A percentile compares a stretch with the other conserved stretches of the same genome.
Evolutionary conservation across 2,113 vertebrate species (phyloP).

Genomic region (Calyptomena viridis): DNA sequence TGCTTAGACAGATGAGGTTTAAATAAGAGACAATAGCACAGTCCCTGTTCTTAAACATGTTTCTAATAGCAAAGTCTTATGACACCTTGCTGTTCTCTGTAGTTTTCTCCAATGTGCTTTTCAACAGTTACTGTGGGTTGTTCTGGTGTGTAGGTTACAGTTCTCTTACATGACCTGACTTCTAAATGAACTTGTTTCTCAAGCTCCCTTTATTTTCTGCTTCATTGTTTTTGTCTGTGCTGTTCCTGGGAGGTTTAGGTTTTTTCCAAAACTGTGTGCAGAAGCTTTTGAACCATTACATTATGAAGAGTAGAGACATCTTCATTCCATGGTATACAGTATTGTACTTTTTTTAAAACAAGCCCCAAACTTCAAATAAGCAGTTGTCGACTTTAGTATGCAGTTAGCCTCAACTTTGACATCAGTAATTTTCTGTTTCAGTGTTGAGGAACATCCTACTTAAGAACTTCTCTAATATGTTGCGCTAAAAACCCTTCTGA

Average conservation of each 20-base stretch:
- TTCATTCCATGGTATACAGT: neutral
- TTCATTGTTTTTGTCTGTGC: neutral
- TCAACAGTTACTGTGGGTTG: neutral
- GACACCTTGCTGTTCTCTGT: rapidly evolving
- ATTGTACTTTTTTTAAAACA: neutral
- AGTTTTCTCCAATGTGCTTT: neutral
- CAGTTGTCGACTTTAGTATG: neutral
- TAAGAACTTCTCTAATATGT: neutral
- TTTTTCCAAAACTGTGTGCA: neutral
- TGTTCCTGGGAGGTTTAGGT: neutral
- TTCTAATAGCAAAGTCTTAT: neutral
- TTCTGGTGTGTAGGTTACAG: neutral
- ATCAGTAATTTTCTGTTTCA: neutral
- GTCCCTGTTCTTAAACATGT: neutral
- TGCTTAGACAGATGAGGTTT: neutral
- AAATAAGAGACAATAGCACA: neutral
- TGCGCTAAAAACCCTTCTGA: neutral
- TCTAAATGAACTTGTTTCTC: neutral
- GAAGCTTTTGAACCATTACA: too few species aligned
- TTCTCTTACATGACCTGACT: neutral
- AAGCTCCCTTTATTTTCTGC: neutral
- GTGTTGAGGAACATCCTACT: neutral
- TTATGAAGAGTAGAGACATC: neutral
- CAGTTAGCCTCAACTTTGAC: neutral
- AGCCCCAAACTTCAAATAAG: neutral